Evolutionary conservation across 2,113 vertebrate species (phyloP).

Genomic region (Bos taurus): DNA sequence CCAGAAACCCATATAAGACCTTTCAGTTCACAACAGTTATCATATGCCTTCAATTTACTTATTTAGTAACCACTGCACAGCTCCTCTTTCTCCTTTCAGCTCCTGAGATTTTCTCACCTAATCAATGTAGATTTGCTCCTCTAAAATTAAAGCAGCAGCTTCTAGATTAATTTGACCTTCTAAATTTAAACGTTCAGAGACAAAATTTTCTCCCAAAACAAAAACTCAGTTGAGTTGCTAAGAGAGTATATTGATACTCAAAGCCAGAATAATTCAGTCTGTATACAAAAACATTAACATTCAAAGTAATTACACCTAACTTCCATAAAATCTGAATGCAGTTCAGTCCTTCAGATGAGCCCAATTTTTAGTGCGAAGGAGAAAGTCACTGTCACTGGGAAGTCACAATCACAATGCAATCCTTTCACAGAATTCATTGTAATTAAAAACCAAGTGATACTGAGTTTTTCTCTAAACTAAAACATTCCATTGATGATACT

Average conservation of each 20-base stretch:
- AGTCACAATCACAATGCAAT: constrained; percentile 21
- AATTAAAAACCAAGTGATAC: constrained; percentile 56
- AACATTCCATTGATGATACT: constrained; percentile 41
- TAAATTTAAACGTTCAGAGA: background rate
- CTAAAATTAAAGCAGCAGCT: background rate
- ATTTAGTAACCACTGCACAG: background rate
- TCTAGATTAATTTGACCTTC: background rate
- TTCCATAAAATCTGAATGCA: background rate
- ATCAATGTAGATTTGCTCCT: background rate
- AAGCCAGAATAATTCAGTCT: background rate
- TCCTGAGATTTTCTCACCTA: background rate
- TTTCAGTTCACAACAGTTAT: background rate
- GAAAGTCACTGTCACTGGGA: background rate
- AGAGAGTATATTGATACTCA: background rate
- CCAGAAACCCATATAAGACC: background rate
- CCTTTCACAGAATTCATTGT: constrained; percentile 46
- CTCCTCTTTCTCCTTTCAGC: background rate
- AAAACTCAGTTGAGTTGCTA: background rate
- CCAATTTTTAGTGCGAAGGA: background rate
- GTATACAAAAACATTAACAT: background rate
- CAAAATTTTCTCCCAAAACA: background rate
- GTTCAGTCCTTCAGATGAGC: background rate
- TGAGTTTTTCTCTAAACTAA: constrained; percentile 36
- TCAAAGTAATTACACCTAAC: constrained; percentile 36
- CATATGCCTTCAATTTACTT: background rate